Evolutionary conservation across 2,113 vertebrate genomes (phyloP).

Genomic region (Podilymbus podiceps): DNA sequence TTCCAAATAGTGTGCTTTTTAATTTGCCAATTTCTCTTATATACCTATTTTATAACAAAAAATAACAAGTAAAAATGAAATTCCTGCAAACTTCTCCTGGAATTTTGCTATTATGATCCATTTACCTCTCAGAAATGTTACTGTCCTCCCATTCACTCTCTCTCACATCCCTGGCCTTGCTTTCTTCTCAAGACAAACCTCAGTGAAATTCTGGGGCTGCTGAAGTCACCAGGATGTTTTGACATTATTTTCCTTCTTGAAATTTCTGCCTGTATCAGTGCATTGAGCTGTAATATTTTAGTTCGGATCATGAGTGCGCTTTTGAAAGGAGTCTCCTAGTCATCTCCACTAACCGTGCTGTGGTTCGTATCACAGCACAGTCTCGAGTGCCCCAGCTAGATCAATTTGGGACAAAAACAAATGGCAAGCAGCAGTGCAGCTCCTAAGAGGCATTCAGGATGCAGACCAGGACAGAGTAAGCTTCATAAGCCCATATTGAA

Average conservation of each 20-base stretch:
- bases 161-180: not conserved
- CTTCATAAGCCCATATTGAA: not conserved
- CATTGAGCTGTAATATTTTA: not conserved
- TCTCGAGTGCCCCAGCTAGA: not conserved
- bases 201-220: not conserved
- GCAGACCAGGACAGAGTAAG: not conserved
- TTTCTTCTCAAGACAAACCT: not conserved
- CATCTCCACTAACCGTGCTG: accelerated
- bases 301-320: not conserved
- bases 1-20: not conserved
- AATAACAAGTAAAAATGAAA: not conserved
- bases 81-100: not conserved
- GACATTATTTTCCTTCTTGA: not conserved
- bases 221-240: not conserved
- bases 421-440: not conserved
- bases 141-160: not conserved
- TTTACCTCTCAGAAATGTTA: not conserved
- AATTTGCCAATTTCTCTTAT: not conserved
- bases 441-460: not conserved
- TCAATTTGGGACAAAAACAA: not conserved
- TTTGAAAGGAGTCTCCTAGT: not conserved
- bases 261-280: not conserved
- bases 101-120: not conserved
- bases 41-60: not conserved
- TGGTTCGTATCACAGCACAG: not conserved